Conservation (phyloP, 2,888 invertebrate genomes). For the Cheilosia impressa region DNA sequence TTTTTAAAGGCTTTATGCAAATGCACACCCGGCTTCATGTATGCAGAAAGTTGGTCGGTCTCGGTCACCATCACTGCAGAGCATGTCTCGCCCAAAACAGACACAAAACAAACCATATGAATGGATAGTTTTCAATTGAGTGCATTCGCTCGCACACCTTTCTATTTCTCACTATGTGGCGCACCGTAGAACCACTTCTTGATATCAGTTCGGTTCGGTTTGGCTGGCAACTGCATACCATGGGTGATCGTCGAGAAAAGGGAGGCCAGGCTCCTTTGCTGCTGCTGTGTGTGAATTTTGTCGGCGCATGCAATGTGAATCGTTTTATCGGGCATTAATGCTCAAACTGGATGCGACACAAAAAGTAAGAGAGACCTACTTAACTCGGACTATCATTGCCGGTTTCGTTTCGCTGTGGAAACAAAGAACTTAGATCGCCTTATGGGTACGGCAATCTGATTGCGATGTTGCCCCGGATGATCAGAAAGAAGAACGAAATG, state of each 20-base stretch:
- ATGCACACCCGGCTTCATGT: constrained; percentile 62
- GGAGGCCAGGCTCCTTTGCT: constrained; percentile 35
- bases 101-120: constrained; percentile 43
- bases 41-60: constrained; percentile 66
- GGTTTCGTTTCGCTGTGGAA: constrained; percentile 22
- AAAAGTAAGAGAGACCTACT: constrained; percentile 59
- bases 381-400: constrained; percentile 42
- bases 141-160: constrained; percentile 66
- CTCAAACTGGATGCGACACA: constrained; percentile 61
- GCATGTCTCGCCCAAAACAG: constrained; percentile 29
- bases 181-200: constrained; percentile 47
- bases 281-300: constrained; percentile 34
- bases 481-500: neutral
- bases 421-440: constrained; percentile 43
- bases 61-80: constrained; percentile 47
- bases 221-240: constrained; percentile 22
- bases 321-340: constrained; percentile 44
- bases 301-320: constrained; percentile 53
- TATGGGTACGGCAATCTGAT: constrained; percentile 54
- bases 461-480: constrained; percentile 40
- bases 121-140: constrained; percentile 62
- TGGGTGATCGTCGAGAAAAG: constrained; percentile 45
- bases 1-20: constrained; percentile 71
- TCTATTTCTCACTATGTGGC: constrained; percentile 63
- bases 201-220: constrained; percentile 52